A percentile compares a stretch with the other conserved stretches of the same genome.
Conservation (phyloP, 2,113 vertebrate species). For the Odontesthes bonariensis region DNA sequence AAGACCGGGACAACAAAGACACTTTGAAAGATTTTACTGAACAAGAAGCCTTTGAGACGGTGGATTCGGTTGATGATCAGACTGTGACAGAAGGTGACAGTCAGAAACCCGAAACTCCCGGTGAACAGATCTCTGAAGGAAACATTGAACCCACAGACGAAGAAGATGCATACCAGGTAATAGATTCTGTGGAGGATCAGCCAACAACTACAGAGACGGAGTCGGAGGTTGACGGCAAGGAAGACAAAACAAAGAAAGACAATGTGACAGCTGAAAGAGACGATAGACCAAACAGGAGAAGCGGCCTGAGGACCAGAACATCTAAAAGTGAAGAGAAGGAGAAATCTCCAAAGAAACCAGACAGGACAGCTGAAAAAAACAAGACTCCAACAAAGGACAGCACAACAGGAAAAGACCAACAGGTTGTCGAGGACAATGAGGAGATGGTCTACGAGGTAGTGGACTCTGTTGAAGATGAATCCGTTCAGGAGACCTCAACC, state of each 20-base stretch:
- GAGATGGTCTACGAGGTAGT: slow-evolving; percentile 36
- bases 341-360: slow-evolving; percentile 32
- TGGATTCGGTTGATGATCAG: slow-evolving; percentile 17
- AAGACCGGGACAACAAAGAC: not conserved
- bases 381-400: slow-evolving; percentile 1
- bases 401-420: not conserved
- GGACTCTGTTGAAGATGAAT: slow-evolving; percentile 52
- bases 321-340: slow-evolving; percentile 32
- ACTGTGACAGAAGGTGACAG: slow-evolving; percentile 1
- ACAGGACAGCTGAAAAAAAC: not conserved
- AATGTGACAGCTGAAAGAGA: not conserved
- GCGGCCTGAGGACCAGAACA: not conserved
- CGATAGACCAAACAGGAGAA: slow-evolving; percentile 13
- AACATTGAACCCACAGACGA: slow-evolving; percentile 5
- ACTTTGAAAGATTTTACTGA: not conserved
- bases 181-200: slow-evolving; percentile 63
- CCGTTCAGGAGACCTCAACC: not conserved
- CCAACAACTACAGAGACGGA: slow-evolving; percentile 13
- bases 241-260: not conserved
- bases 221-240: slow-evolving; percentile 1
- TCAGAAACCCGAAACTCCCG: not conserved
- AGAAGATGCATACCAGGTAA: slow-evolving; percentile 26
- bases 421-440: slow-evolving; percentile 8
- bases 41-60: slow-evolving; percentile 42
- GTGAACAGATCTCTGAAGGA: slow-evolving; percentile 8